These are phyloP conservation scores for Heterotis niloticus DNA, from an alignment of 2,113 vertebrate species.

Conservation along the genomic window DNA sequence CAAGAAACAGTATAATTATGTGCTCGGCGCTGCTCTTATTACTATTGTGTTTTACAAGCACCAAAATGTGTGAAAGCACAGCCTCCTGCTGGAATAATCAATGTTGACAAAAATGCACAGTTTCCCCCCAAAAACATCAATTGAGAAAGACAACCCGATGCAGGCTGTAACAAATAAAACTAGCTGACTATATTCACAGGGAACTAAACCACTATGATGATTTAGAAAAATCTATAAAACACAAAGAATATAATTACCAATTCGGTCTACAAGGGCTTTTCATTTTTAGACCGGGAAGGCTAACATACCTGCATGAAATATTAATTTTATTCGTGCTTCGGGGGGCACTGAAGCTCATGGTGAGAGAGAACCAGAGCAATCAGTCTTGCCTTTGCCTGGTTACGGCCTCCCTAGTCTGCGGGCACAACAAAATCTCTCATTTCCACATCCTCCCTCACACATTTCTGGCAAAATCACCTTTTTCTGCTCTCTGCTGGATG, in stretches of 20 bases:
- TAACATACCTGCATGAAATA: conserved; percentile 16
- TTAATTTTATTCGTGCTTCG: conserved; percentile 16
- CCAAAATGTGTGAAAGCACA: not conserved
- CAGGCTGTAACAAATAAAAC: conserved; percentile 9
- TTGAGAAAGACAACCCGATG: conserved; percentile 21
- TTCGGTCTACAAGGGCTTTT: conserved; percentile 10
- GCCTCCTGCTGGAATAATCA: no score
- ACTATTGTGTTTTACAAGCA: not conserved
- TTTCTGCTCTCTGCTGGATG: not conserved
- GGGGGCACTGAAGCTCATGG: not conserved
- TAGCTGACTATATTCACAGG: conserved; percentile 9
- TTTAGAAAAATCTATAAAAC: conserved; percentile 14
- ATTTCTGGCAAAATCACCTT: no score
- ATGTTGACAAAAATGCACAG: not conserved
- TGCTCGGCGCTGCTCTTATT: not conserved
- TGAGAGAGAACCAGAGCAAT: not conserved
- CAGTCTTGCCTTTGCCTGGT: not conserved
- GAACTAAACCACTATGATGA: conserved; percentile 4
- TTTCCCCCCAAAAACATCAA: not conserved
- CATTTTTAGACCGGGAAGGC: conserved; percentile 4
- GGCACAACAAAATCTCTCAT: not conserved
- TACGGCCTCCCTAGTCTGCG: not conserved
- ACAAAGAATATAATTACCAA: conserved; percentile 19
- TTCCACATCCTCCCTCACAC: not conserved
- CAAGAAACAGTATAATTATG: not conserved